Percentiles rank a stretch among this genome's conserved stretches.
These are phyloP conservation scores for Calephelis virginiensis DNA, from an alignment of 1,140 invertebrate species.

Conservation along the genomic window DNA sequence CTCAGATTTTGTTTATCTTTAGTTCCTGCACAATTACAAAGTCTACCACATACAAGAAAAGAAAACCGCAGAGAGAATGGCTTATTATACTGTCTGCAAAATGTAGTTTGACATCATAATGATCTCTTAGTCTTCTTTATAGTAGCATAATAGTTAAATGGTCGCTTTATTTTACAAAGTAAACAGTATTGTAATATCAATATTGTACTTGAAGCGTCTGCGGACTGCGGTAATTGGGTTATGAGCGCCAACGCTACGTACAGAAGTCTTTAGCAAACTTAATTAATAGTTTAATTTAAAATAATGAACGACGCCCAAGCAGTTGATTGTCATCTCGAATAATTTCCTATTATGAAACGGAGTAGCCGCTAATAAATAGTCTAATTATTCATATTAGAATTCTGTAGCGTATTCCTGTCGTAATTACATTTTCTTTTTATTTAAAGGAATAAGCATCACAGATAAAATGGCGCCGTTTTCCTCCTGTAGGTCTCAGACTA, in stretches of 20 bases:
- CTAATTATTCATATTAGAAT: background rate
- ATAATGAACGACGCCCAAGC: slow-evolving; percentile 7
- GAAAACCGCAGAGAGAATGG: too few relatives aligned
- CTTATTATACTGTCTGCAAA: too few relatives aligned
- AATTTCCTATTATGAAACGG: slow-evolving; percentile 8
- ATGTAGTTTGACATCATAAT: too few relatives aligned
- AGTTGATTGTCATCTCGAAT: background rate
- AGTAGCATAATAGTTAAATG: too few relatives aligned
- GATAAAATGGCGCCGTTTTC: too few relatives aligned
- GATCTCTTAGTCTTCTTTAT: too few relatives aligned
- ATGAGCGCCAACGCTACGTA: slow-evolving; percentile 4
- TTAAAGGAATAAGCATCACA: too few relatives aligned
- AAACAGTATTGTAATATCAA: slow-evolving; percentile 16
- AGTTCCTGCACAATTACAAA: too few relatives aligned
- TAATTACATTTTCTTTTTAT: slow-evolving; percentile 1
- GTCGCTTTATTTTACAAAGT: slow-evolving; percentile 11
- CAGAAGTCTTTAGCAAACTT: slow-evolving; percentile 18
- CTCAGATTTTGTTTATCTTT: too few relatives aligned
- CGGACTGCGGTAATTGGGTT: slow-evolving; percentile 15
- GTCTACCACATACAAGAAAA: too few relatives aligned
- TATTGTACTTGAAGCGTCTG: slow-evolving; percentile 14
- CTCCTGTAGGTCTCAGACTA: too few relatives aligned
- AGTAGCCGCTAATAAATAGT: slow-evolving; percentile 2
- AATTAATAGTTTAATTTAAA: slow-evolving; percentile 19
- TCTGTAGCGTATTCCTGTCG: background rate